Percentiles rank a stretch among this genome's conserved stretches.
These are phyloP conservation scores for Dinoponera quadriceps DNA, from an alignment of 1,140 invertebrate genomes.

Conservation along the genomic window DNA sequence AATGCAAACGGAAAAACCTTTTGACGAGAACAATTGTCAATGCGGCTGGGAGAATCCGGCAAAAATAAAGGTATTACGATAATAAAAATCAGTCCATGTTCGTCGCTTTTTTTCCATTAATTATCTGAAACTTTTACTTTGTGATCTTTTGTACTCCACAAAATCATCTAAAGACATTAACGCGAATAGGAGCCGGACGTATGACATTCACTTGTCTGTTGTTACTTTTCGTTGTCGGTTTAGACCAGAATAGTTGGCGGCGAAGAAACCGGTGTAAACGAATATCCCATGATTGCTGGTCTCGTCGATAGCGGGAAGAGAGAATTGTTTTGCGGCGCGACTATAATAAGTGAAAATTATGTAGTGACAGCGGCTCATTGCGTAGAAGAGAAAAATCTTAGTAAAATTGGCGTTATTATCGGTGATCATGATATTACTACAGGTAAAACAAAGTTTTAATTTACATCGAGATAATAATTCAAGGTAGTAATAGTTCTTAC, in stretches of 20 bases:
- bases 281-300: conserved; percentile 89
- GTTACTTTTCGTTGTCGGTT: conserved; percentile 35
- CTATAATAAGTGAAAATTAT: conserved; percentile 87
- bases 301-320: conserved; percentile 82
- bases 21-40: conserved; percentile 77
- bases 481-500: no score
- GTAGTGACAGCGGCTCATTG: conserved; percentile 91
- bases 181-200: neutral
- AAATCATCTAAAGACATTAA: neutral
- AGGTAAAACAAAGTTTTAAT: conserved; percentile 26
- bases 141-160: no score
- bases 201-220: neutral
- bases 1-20: conserved; percentile 72
- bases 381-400: conserved; percentile 66
- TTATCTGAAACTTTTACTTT: no score
- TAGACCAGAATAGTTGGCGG: conserved; percentile 88
- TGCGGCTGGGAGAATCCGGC: conserved; percentile 87
- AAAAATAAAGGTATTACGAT: conserved; percentile 62
- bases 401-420: conserved; percentile 80
- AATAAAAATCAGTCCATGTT: no score
- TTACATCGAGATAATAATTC: no score
- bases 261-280: conserved; percentile 86
- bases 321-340: conserved; percentile 87
- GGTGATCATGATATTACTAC: conserved; percentile 85
- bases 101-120: no score